phyloP scores from a whole-genome alignment of 2,113 vertebrate genomes.

The Melanotaenia duboulayi region DNA sequence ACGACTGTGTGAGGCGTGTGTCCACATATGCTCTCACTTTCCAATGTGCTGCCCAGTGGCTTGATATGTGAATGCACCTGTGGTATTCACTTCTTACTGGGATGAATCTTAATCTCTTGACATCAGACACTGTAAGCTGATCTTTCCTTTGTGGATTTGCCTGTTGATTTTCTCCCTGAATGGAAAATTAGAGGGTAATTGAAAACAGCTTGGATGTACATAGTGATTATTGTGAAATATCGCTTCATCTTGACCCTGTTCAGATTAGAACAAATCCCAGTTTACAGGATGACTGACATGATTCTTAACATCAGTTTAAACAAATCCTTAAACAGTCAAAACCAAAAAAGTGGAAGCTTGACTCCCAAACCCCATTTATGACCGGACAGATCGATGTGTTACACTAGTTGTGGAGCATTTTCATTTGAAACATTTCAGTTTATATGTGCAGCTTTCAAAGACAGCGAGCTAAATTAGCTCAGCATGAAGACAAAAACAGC shows the following conservation, averaged over 20 bases:
- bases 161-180: background rate
- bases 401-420: background rate
- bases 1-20: slow-evolving; percentile 5
- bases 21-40: background rate
- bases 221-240: background rate
- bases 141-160: slow-evolving; percentile 11
- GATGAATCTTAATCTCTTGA: slow-evolving; percentile 4
- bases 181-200: background rate
- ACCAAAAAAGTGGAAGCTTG: too few relatives aligned
- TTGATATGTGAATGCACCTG: slow-evolving; percentile 23
- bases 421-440: background rate
- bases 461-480: too few relatives aligned
- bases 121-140: background rate
- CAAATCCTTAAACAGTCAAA: background rate
- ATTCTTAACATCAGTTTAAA: slow-evolving; percentile 3
- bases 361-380: too few relatives aligned
- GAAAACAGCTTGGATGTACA: slow-evolving; percentile 1
- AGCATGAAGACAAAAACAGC: too few relatives aligned
- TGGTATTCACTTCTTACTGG: slow-evolving; percentile 7
- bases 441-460: background rate
- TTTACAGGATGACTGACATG: background rate
- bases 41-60: background rate
- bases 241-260: background rate
- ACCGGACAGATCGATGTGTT: too few relatives aligned
- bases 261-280: background rate